Evolutionary conservation across 2,888 invertebrate genomes (phyloP).

Genomic region (Macrophya alboannulata): DNA sequence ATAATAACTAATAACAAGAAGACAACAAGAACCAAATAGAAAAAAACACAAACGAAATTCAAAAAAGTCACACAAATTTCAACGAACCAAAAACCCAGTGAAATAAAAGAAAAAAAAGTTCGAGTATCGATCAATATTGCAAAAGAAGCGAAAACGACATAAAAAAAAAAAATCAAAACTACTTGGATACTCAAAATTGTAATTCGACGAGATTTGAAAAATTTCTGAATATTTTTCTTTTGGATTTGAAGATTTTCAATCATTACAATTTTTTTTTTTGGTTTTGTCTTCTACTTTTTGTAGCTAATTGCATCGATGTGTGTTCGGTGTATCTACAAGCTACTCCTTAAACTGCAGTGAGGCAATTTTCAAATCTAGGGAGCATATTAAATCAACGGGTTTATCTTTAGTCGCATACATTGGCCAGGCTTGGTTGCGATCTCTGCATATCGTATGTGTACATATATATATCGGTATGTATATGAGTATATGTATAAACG

Average conservation of each 20-base stretch:
- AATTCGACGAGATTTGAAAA: too few species aligned
- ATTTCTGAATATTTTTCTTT: too few species aligned
- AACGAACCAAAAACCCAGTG: background rate
- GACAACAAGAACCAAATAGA: background rate
- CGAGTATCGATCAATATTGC: background rate
- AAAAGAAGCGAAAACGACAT: too few species aligned
- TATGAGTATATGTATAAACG: constrained; percentile 14
- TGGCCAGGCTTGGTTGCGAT: background rate
- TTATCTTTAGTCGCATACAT: constrained; percentile 42
- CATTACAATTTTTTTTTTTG: too few species aligned
- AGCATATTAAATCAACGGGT: constrained; percentile 51
- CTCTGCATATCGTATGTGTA: background rate
- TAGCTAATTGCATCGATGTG: background rate
- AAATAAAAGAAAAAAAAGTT: background rate
- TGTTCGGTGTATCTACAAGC: background rate
- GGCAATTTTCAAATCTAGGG: constrained; percentile 5
- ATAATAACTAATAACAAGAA: background rate
- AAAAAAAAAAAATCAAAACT: background rate
- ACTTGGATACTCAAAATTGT: background rate
- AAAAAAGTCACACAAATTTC: background rate
- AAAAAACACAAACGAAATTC: background rate
- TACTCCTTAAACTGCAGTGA: background rate
- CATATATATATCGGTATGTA: background rate
- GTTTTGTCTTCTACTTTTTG: too few species aligned
- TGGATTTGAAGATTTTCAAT: too few species aligned